Base-by-base conservation (phyloP, 1,140 invertebrate species). In the Pinna nobilis region DNA sequence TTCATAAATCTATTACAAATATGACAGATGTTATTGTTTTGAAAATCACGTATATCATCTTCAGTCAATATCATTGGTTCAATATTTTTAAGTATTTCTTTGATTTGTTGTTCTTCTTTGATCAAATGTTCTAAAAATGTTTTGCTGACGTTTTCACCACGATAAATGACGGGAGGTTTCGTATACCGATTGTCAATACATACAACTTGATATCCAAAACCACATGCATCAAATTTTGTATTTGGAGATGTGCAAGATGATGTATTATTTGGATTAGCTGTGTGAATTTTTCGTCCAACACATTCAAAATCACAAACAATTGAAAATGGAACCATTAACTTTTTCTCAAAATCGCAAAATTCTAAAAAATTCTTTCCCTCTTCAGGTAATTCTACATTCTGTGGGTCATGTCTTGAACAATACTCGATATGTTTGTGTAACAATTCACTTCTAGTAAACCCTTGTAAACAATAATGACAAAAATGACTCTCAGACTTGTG, bases 381-480 rank as follows among this genome's bases (percentile, higher is more conserved):
- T 37, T 39, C 28, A n/a, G 63, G 65, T n/a, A 55, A n/a, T 15
- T 30, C 20, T 0, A 30, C 55, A 35, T 39, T 37, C n/a, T 71
- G 59, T n/a, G 59, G 11, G 6, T 53, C 50, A 41, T 33, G 39
- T 1, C 15, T 41, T 11, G 28, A 18, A 28, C 59, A 71, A 25
- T 71, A 49, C 18, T 20, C 3, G 1, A 37, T 4, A 51, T 63
- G 49, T 11, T 30, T 32, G 2, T 37, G 9, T 20, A 63, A 11
- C 7, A 53, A 9, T 11, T 39, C 11, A 3, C 39, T 32, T 32
- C 20, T 15, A 18, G 28, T 63, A 25, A 64, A 71, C 9, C 41
- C 23, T 30, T 70, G 68, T 11, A 70, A 30, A 32, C 68, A 70
- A 47, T 50, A 63, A 37, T 30, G 57, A 61, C 68, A 70, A 23